Evolutionary conservation across 2,797 vertebrate species (phyloP).

Genomic region (Gallinago nigripennis): DNA sequence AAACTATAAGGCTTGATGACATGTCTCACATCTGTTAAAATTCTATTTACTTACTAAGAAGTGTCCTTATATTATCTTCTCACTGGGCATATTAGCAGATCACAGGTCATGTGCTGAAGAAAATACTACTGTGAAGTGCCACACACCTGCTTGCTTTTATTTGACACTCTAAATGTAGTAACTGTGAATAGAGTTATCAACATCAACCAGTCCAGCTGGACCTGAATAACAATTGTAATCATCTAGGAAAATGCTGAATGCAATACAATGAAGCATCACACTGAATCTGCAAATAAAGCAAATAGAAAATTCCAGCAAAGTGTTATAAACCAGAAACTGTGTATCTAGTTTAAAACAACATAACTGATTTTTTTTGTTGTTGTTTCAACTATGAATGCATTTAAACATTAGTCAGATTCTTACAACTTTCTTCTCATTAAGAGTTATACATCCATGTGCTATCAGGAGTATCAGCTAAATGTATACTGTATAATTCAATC

Average conservation of each 20-base stretch:
- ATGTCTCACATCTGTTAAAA: background rate
- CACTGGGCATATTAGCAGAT: background rate
- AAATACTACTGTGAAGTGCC: background rate
- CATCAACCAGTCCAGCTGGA: background rate
- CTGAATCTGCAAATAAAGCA: background rate
- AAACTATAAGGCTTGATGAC: background rate
- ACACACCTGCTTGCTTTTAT: background rate
- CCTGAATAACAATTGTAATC: background rate
- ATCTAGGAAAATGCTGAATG: background rate
- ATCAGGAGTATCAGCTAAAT: background rate
- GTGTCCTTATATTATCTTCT: background rate
- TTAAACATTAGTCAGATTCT: background rate
- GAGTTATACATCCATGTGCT: background rate
- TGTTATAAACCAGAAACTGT: background rate
- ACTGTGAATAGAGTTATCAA: background rate
- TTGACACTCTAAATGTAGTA: background rate
- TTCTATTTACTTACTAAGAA: background rate
- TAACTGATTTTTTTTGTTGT: background rate
- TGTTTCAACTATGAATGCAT: background rate
- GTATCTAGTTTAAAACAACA: background rate
- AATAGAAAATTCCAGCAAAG: background rate
- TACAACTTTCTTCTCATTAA: background rate
- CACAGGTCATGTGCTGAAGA: background rate
- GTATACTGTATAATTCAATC: background rate
- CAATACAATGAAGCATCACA: background rate